phyloP scores from a whole-genome alignment of 2,797 vertebrate genomes.

The Brachyalestes nurse region DNA sequence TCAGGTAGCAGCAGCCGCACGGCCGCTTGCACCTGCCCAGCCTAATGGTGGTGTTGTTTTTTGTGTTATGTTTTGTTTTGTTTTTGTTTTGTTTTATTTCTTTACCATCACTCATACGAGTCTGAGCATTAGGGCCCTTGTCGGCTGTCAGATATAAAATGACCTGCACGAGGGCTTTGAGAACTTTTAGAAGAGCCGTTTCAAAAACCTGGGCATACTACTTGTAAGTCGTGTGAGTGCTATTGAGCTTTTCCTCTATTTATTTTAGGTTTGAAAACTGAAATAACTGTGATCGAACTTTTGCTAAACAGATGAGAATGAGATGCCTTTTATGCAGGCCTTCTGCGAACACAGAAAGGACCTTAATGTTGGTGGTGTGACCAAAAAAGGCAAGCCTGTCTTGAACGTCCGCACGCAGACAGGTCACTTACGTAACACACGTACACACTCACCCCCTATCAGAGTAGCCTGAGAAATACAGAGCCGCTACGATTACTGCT shows the following conservation, averaged over 20 bases:
- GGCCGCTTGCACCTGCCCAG: conserved; percentile 67
- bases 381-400: conserved; percentile 52
- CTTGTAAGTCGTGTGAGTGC: conserved; percentile 51
- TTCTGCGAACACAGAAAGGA: conserved; percentile 57
- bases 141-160: no score
- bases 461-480: not conserved
- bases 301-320: conserved; percentile 49
- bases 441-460: not conserved
- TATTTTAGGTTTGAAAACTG: conserved; percentile 74
- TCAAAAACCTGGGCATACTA: no score
- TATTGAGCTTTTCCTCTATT: conserved; percentile 70
- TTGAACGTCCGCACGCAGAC: conserved; percentile 1
- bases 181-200: no score
- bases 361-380: conserved; percentile 53
- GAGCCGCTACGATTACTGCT: not conserved
- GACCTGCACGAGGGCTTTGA: no score
- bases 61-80: conserved; percentile 64
- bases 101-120: no score
- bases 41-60: conserved; percentile 25
- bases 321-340: conserved; percentile 34
- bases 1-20: conserved; percentile 90
- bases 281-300: conserved; percentile 77
- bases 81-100: conserved; percentile 61
- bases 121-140: conserved; percentile 32
- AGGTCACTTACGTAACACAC: no score